Evolutionary conservation across 64 coral and sea anemone genomes (phyloP), one percentile per base, ranked within the genome.

Genomic region (Dendronephthya gigantea): DNA sequence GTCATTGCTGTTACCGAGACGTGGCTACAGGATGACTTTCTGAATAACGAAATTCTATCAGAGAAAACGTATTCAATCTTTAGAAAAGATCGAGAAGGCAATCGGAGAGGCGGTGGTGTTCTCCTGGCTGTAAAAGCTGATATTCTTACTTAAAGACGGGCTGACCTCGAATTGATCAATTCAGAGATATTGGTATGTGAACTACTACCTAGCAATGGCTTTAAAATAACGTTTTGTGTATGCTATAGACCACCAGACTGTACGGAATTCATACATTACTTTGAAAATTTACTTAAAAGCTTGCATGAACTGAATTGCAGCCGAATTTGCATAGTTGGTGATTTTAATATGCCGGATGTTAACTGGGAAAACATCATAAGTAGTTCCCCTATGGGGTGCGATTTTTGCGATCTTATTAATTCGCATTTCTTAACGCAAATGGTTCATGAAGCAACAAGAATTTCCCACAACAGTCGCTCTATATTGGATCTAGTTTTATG

Each of bases 1-100:
- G 48, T 90, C 19, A 51, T 79, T 75, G 59, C 83, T n/a, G 88
- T 90, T 22, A 90, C 88, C 35, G 82, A 90, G 75, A 90, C 83
- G 12, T 90, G 83, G 88, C 83, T 90, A 33, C 58, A 81, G 36
- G 40, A 84, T 35, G 50, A 35, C 49, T 70, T 45, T 85, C 49
- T 85, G 29, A 83, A 90, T 47, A 50, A 45, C 16, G 88, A 90
- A 90, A 68, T 84, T 84, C 35, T 68, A 22, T 22, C 58, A 7
- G 58, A 66, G 19, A 22, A n/a, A 66, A 22, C 58, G 14, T 66
- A 66, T 30, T n/a, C 58, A 66, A n/a, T 22, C 58, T 66, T n/a
- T 30, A 22, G 58, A 22, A 66, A 66, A 22, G n/a, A 48, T 39
- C 9, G 35, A 35, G 85, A 48, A 28, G 83, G 50, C 19, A 51